Evolutionary conservation across 2,797 vertebrate species (phyloP).

Genomic region (Coccyzus lansbergi): DNA sequence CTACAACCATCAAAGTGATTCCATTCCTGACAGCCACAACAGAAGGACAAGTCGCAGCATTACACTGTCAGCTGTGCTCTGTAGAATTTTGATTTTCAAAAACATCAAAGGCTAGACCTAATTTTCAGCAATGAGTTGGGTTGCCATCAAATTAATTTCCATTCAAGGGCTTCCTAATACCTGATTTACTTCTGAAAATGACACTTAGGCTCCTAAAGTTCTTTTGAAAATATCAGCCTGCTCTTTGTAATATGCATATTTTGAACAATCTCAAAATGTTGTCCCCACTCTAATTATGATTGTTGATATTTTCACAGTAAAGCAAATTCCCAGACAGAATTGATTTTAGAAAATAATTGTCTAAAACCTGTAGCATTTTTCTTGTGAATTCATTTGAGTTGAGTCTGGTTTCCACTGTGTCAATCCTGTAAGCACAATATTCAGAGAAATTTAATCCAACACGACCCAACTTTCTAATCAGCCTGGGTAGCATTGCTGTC

Average conservation of each 20-base stretch:
- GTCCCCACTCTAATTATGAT: not conserved
- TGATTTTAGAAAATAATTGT: not conserved
- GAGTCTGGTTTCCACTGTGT: not conserved
- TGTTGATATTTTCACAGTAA: not conserved
- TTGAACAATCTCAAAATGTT: not conserved
- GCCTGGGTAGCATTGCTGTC: slow-evolving; percentile 3
- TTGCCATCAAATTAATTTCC: slow-evolving; percentile 63
- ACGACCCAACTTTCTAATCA: slow-evolving; percentile 19
- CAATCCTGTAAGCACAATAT: not conserved
- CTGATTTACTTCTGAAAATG: slow-evolving; percentile 34
- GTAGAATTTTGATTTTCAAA: slow-evolving; percentile 48
- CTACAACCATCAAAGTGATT: not conserved
- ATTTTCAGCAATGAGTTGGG: slow-evolving; percentile 47
- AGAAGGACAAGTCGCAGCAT: slow-evolving; percentile 6
- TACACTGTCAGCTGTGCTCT: slow-evolving; percentile 26
- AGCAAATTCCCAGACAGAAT: not conserved
- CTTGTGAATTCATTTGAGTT: not conserved
- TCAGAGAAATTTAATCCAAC: not conserved
- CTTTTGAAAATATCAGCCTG: not conserved
- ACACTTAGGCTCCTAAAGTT: not conserved
- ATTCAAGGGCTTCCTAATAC: slow-evolving; percentile 46
- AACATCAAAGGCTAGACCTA: slow-evolving; percentile 39
- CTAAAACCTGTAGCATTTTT: not conserved
- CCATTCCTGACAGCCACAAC: not conserved
- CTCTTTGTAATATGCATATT: rapidly evolving